Base-by-base conservation (phyloP, 2,113 vertebrate genomes). In the Pangasianodon hypophthalmus region DNA sequence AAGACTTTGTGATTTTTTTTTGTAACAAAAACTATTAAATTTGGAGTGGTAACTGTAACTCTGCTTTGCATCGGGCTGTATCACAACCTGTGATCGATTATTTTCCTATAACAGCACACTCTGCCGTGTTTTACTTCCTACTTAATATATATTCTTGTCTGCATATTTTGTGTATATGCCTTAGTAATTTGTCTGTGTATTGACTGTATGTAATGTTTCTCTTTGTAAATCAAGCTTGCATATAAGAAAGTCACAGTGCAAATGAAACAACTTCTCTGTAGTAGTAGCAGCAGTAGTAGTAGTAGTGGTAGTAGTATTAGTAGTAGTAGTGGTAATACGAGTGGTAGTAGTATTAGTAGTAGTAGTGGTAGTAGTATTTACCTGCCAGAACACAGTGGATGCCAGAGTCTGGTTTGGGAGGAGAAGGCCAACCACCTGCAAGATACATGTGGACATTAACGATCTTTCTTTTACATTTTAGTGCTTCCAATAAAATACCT, bases 381-480 rank as follows among this genome's bases (percentile, higher is more conserved):
- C 98, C 98, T 99, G 98, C 98, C 98, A 99, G 91, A 99, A 98
- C 91, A 99, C 97, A 86, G 98, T 99, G 93, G 98, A 98, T 46
- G 96, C 96, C 96, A 99, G 93, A 0, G 98, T 99, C 96, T 99
- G 98, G 94, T 99, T 98, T 94, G 98, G 98, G 93, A 99, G 94
- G 58, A 99, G 98, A 71, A 99, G 98, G 92, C 98, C 98, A 52
- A 99, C 98, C 52, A 99, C 98, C 98, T 99, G 92, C 67, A 93
- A 93, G 52, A 85, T 0, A 88, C 60, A 46, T 6, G 3, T 29
- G 37, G 24, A 77, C 0, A 79, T 87, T 21, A 75, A 21, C 75
- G 19, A 41, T 75, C 29, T 26, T 52, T 37, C 3, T 67, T 80
- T 50, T 26, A 26, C 26, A 80, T 60, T 62, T 26, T 52, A 41